Conservation (phyloP, 2,888 invertebrate species). For the Drosophila recens region DNA sequence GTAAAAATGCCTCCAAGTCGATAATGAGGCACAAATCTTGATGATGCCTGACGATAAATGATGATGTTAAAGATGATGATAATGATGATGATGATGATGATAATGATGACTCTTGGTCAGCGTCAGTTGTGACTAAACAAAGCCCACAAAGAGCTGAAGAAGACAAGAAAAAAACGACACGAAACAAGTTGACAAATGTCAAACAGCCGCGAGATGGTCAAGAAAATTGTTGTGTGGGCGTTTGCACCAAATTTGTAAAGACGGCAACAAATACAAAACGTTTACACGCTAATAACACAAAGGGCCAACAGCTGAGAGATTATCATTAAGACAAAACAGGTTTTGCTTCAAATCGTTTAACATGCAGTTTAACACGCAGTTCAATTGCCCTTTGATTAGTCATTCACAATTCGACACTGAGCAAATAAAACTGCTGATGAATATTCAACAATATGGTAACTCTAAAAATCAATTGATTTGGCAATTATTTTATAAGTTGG, state of each 20-base stretch:
- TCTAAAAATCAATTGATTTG: too few species aligned
- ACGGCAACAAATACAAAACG: conserved; percentile 28
- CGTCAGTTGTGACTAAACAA: conserved; percentile 53
- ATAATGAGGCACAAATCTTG: conserved; percentile 47
- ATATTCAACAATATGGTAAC: too few species aligned
- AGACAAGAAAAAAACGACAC: neutral
- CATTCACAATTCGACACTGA: too few species aligned
- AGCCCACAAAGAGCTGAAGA: conserved; percentile 29
- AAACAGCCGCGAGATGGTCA: conserved; percentile 65
- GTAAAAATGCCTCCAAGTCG: conserved; percentile 47
- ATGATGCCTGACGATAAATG: conserved; percentile 30
- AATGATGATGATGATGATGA: conserved; percentile 23
- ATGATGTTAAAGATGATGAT: conserved; percentile 1
- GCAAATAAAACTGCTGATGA: too few species aligned
- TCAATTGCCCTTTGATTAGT: neutral
- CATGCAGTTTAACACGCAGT: neutral
- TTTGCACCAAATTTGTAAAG: conserved; percentile 60
- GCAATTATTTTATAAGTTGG: too few species aligned
- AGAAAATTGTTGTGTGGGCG: conserved; percentile 42
- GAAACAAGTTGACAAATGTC: conserved; percentile 73
- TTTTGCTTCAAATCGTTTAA: neutral
- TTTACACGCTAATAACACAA: conserved; percentile 6
- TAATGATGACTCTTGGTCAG: conserved; percentile 34
- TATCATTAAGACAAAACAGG: neutral
- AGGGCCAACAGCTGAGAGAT: conserved; percentile 21